Percentiles rank a stretch among this genome's conserved stretches.
These are phyloP conservation scores for Lithophane ornitopus DNA, from an alignment of 2,888 invertebrate genomes.

Conservation along the genomic window DNA sequence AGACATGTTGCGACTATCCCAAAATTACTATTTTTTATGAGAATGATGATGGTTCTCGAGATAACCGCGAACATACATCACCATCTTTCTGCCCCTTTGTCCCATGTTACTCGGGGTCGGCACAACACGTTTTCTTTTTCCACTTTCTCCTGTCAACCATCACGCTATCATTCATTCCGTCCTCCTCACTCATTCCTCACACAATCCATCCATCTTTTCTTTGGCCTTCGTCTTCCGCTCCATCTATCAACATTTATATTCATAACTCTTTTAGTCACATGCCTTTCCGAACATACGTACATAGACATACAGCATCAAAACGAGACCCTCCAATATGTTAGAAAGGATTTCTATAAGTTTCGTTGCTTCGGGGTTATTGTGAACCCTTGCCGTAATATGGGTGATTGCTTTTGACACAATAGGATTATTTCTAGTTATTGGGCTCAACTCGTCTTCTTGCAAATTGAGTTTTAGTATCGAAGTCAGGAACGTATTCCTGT, in stretches of 20 bases:
- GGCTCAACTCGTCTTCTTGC: background rate
- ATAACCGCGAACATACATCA: background rate
- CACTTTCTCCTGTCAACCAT: no score
- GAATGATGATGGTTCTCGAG: background rate
- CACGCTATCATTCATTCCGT: no score
- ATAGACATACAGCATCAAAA: slow-evolving; percentile 4
- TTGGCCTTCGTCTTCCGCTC: no score
- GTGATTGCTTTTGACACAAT: slow-evolving; percentile 39
- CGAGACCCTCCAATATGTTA: background rate
- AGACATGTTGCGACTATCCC: no score
- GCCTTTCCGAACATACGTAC: background rate
- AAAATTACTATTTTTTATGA: background rate
- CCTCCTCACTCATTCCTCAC: no score
- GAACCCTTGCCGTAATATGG: slow-evolving; percentile 6
- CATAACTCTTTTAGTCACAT: no score
- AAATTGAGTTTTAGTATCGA: slow-evolving; percentile 13
- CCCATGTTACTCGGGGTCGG: no score
- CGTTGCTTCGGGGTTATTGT: slow-evolving; percentile 16
- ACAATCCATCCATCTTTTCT: no score
- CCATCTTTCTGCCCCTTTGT: no score
- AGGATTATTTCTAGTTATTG: slow-evolving; percentile 31
- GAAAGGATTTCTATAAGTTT: slow-evolving; percentile 9
- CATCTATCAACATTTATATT: no score
- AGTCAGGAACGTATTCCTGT: background rate
- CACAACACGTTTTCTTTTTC: no score